A percentile compares a stretch with the other conserved stretches of the same genome.
phyloP scores from a whole-genome alignment of 2,888 invertebrate genomes.

The Leptinotarsa juncta region DNA sequence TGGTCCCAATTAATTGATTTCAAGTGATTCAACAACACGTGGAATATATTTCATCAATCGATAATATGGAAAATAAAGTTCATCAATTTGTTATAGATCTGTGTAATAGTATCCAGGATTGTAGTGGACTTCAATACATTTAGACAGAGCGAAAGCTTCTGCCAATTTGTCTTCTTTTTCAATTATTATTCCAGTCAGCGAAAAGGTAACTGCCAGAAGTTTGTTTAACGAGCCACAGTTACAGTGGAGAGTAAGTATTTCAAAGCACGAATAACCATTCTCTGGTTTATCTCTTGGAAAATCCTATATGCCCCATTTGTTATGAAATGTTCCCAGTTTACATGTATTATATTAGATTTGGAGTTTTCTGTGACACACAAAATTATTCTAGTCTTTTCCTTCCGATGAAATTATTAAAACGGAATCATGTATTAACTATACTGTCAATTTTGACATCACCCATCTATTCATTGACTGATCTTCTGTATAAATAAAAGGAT shows the following conservation, averaged over 20 bases:
- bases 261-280: conserved; percentile 1
- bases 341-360: background rate
- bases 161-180: background rate
- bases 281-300: conserved; percentile 5
- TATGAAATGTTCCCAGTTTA: background rate
- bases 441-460: conserved; percentile 4
- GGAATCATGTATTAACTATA: too few species aligned
- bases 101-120: too few species aligned
- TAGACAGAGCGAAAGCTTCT: background rate
- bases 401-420: too few species aligned
- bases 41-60: too few species aligned
- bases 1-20: background rate
- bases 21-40: background rate
- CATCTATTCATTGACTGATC: conserved; percentile 32
- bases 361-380: background rate
- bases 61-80: background rate
- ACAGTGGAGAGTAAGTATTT: background rate
- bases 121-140: background rate
- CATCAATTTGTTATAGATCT: too few species aligned
- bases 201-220: conserved; percentile 1
- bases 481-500: conserved; percentile 43
- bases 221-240: conserved; percentile 4
- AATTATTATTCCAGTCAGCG: background rate
- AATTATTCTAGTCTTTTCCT: background rate
- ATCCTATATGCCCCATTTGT: background rate